These are phyloP conservation scores for Lerista edwardsae DNA, from an alignment of 2,797 vertebrate species.

Conservation along the genomic window DNA sequence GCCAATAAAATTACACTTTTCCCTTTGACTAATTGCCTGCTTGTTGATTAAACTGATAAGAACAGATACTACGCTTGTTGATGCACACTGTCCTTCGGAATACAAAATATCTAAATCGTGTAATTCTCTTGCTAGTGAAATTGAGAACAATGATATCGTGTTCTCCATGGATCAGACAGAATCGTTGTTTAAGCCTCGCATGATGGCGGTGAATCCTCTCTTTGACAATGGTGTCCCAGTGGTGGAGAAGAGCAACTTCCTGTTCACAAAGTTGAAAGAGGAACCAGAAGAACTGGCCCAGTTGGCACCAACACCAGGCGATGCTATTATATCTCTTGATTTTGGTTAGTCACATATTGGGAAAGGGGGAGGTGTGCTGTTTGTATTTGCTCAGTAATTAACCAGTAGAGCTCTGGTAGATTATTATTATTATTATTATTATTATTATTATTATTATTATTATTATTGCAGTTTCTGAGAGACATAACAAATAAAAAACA, in stretches of 20 bases:
- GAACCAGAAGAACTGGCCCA: slow-evolving; percentile 94
- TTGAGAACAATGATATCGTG: slow-evolving; percentile 90
- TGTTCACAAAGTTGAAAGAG: slow-evolving; percentile 92
- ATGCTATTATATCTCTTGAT: slow-evolving; percentile 90
- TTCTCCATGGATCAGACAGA: slow-evolving; percentile 97
- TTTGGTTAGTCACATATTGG: slow-evolving; percentile 82
- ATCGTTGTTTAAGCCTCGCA: slow-evolving; percentile 87
- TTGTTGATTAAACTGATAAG: no score
- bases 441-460: no score
- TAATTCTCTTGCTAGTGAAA: slow-evolving; percentile 79
- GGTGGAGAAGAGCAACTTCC: slow-evolving; percentile 79
- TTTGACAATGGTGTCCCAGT: slow-evolving; percentile 73
- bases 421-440: no score
- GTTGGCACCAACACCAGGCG: slow-evolving; percentile 92
- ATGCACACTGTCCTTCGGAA: not conserved
- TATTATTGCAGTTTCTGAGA: not conserved
- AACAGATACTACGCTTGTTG: no score
- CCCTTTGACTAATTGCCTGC: slow-evolving; percentile 28
- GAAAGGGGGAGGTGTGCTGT: not conserved
- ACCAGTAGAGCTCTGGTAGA: not conserved
- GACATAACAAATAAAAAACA: not conserved
- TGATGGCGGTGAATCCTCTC: slow-evolving; percentile 79
- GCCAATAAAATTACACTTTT: not conserved
- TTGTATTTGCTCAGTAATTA: not conserved
- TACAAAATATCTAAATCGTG: slow-evolving; percentile 48